Conservation (phyloP, 2,797 vertebrate species). For the Pangasius larnaudii region DNA sequence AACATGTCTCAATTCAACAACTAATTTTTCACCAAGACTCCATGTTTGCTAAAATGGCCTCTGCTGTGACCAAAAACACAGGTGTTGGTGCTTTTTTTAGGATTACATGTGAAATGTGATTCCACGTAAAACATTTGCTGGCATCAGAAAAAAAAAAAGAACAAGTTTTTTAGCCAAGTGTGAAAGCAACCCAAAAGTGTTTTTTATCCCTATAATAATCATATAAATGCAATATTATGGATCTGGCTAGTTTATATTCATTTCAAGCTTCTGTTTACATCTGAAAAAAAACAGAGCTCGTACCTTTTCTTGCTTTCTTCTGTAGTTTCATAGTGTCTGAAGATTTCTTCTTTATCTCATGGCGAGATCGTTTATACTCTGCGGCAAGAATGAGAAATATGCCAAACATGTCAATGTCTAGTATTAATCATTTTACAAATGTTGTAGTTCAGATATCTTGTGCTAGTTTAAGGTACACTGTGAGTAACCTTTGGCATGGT, state of each 20-base stretch:
- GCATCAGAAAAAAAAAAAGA: not conserved
- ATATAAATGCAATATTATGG: not conserved
- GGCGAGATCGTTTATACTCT: conserved; percentile 97
- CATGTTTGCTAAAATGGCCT: not conserved
- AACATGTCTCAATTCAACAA: not conserved
- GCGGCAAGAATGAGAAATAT: conserved; percentile 29
- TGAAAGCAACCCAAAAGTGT: not conserved
- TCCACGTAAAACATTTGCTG: not conserved
- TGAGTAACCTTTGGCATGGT: conserved; percentile 91
- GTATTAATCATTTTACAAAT: not conserved
- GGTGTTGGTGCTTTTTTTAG: not conserved
- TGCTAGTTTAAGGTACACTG: not conserved
- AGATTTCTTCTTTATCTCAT: conserved; percentile 98
- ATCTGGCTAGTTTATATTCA: not conserved
- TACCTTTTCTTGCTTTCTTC: conserved; percentile 98
- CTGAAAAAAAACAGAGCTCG: not conserved
- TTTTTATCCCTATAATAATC: not conserved
- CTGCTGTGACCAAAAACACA: not conserved
- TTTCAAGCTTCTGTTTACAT: not conserved
- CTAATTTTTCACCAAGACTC: not conserved
- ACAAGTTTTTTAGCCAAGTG: not conserved
- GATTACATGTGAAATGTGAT: not conserved
- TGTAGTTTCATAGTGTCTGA: conserved; percentile 97
- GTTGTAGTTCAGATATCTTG: not conserved
- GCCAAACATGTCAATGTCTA: not conserved